phyloP scores from a whole-genome alignment of 35 echinoderm and acorn worm genomes.

The Heliocidaris erythrogramma region DNA sequence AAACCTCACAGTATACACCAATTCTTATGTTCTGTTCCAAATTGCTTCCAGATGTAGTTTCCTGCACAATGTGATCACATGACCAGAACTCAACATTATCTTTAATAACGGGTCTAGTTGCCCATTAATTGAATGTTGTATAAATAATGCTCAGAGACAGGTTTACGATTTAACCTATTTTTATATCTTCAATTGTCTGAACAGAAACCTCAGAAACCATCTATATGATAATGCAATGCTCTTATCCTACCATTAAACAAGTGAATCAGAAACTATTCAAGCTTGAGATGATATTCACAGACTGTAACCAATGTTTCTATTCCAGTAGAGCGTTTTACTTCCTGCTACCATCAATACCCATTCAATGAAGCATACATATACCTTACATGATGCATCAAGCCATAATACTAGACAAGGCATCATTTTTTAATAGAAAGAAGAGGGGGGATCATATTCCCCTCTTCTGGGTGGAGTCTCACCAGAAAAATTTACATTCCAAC shows the following conservation, averaged over 20 bases:
- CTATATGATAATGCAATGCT: not conserved
- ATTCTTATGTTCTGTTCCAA: too few relatives aligned
- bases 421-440: too few relatives aligned
- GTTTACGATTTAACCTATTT: not conserved
- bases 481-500: not conserved
- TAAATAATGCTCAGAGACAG: not conserved
- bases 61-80: too few relatives aligned
- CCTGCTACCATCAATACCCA: not conserved
- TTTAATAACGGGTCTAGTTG: not conserved
- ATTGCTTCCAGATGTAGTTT: too few relatives aligned
- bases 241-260: not conserved
- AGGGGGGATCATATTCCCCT: not conserved
- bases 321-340: not conserved
- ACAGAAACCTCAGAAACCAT: constrained; percentile 5
- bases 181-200: not conserved
- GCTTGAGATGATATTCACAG: not conserved
- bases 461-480: not conserved
- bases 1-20: too few relatives aligned
- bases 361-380: not conserved
- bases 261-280: not conserved
- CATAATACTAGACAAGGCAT: not conserved
- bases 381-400: not conserved
- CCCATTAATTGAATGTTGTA: not conserved
- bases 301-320: not conserved
- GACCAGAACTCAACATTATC: too few relatives aligned